Evolutionary conservation across 2,888 invertebrate genomes (phyloP), one percentile per base, ranked within the genome.

Genomic region (Antheraea yamamai): DNA sequence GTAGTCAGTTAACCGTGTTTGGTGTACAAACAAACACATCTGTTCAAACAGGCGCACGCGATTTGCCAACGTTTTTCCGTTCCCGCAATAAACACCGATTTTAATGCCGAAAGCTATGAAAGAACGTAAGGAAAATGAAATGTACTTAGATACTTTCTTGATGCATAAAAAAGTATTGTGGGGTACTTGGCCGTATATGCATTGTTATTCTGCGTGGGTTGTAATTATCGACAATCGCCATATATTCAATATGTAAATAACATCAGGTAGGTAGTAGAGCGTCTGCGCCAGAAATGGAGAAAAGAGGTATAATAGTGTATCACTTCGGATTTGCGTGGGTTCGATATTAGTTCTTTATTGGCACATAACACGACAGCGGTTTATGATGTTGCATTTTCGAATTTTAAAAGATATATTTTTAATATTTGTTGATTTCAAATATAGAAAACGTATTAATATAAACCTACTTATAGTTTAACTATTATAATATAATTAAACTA

Each of bases 221-320:
- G 84, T 78, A 81, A 83, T 84, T 86, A 87, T 85, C 75, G 80
- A 74, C 76, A 78, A 74, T 39, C 83, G 80, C 84, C 86, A 84
- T 85, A 87, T 83, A 86, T 79, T 84, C 87, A 88, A 90, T 89
- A 93, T 92, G 92, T 90, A 90, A 91, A 93, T 91, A 84, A 81
- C 81, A 82, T 83, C 82, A 78, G 79, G 83, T 84, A 85, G 90
- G 84, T 85, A 88, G 92, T 92, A 92, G 93, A 93, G 92, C 90
- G 93, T 93, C 93, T 92, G 92, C 84, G 84, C 86, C 89, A 92
- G 84, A 92, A 93, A 92, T 92, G 89, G 94, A 90, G 87, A 90
- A 88, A 92, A 90, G 88, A 90, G 91, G 91, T 91, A 93, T 91
- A 88, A 84, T 86, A 89, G 92, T 92, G 91, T 91, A 92, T 93